Base-by-base conservation (phyloP, 2,888 invertebrate species). In the Charanyca ferruginea region DNA sequence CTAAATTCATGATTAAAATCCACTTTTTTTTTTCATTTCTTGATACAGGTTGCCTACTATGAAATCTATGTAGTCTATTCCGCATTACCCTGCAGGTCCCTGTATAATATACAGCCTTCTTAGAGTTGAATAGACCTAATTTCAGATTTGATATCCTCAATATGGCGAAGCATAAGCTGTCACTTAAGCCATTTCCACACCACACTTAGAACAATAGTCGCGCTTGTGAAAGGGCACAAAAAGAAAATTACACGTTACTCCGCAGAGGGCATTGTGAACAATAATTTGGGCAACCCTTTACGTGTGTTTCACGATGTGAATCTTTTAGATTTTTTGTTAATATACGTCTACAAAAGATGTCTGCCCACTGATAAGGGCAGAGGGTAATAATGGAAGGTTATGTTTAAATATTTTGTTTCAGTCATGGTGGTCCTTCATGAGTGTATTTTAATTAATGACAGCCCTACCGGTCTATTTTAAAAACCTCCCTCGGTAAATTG, bases 271-370 rank as follows among this genome's bases (percentile, higher is more conserved):
- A 90, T 93, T 93, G 92, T 92, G 80, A 73, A 72, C 82, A 85
- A 88, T 92, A 93, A 93, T 93, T 93, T 90, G 89, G 89, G 86
- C 85, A 88, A 88, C 89, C 93, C 91, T 90, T 89, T 88, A 84
- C 81, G 82, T 79, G 70, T 75, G 74, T 71, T 79, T 23, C 73
- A 58, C 70, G 78, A 65, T 77, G 68, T 77, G 73, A 77, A 81
- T 81, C 75, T 80, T 79, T 70, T 63, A 57, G 44, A 32, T 70
- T 66, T 72, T 81, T 71, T 68, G 53, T 73, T 63, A 65, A 67
- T 78, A 58, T 57, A 71, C 55, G 69, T 68, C 53, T 76, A 80
- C 79, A 82, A 80, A 80, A 77, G 77, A 75, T 77, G 53, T 41
- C 51, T 57, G 57, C 45, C 35, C 52, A 52, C 58, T 66, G 83